phyloP scores from a whole-genome alignment of 1,140 invertebrate species.

The Trialeurodes vaporariorum region DNA sequence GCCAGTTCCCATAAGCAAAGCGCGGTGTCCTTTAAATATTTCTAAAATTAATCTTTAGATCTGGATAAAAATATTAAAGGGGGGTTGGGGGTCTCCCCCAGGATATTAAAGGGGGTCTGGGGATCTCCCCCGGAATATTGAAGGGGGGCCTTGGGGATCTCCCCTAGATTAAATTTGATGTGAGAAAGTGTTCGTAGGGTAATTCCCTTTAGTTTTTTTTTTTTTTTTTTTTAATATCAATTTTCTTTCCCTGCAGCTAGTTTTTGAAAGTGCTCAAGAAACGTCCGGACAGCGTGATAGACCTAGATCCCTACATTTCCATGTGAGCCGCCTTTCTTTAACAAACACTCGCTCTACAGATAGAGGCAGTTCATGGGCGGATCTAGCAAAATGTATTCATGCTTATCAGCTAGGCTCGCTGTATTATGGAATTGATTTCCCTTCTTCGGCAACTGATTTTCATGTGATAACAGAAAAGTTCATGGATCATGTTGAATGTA shows the following conservation, averaged over 20 bases:
- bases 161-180: too few relatives aligned
- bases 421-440: constrained; percentile 60
- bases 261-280: constrained; percentile 55
- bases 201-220: too few relatives aligned
- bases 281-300: constrained; percentile 63
- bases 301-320: constrained; percentile 66
- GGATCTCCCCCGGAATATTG: too few relatives aligned
- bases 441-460: constrained; percentile 48
- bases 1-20: too few relatives aligned
- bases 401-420: constrained; percentile 57
- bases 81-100: too few relatives aligned
- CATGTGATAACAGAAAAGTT: constrained; percentile 61
- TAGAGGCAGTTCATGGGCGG: constrained; percentile 46
- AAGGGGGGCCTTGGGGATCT: too few relatives aligned
- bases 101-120: too few relatives aligned
- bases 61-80: too few relatives aligned
- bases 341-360: constrained; percentile 66
- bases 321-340: constrained; percentile 63
- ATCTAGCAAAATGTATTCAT: constrained; percentile 60
- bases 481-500: constrained; percentile 56
- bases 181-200: constrained; percentile 5
- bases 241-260: constrained; percentile 41
- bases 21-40: too few relatives aligned
- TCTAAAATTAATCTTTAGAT: too few relatives aligned
- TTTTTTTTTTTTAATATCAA: constrained; percentile 13